Percentiles rank a stretch among this genome's conserved stretches.
Evolutionary conservation across 2,888 invertebrate species (phyloP).

Genomic region (Microplitis deprimator): DNA sequence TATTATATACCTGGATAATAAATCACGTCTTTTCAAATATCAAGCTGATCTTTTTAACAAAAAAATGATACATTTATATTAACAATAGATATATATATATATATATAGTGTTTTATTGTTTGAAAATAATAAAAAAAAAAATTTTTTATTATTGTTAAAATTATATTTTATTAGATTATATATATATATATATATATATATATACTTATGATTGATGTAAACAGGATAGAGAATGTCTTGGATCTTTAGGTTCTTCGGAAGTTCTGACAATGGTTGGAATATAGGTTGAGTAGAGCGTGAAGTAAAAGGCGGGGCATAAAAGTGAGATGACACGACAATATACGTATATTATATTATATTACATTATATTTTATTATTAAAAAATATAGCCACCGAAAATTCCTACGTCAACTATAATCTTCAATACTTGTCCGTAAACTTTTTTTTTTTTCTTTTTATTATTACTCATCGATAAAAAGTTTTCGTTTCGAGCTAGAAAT

Average conservation of each 20-base stretch:
- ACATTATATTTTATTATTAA: slow-evolving; percentile 15
- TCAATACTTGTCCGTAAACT: background rate
- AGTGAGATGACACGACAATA: slow-evolving; percentile 37
- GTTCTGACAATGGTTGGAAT: slow-evolving; percentile 35
- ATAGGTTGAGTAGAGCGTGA: slow-evolving; percentile 36
- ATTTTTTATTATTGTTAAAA: no score
- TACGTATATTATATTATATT: slow-evolving; percentile 5
- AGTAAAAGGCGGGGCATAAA: slow-evolving; percentile 24
- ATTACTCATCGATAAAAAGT: background rate
- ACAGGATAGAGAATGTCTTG: background rate
- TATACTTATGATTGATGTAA: slow-evolving; percentile 7
- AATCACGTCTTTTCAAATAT: background rate
- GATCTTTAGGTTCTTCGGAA: slow-evolving; percentile 30
- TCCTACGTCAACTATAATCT: slow-evolving; percentile 36
- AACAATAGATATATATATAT: background rate
- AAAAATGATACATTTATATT: background rate
- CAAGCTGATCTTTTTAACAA: background rate
- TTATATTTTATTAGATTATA: slow-evolving; percentile 4
- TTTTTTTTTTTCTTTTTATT: slow-evolving; percentile 24
- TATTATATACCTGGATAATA: background rate
- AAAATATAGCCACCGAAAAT: slow-evolving; percentile 38
- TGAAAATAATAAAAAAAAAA: background rate
- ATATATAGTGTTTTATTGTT: background rate
- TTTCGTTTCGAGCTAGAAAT: no score
- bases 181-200: slow-evolving; percentile 5